Conservation (phyloP, 2,888 invertebrate genomes). For the Halictus quadricinctus region DNA sequence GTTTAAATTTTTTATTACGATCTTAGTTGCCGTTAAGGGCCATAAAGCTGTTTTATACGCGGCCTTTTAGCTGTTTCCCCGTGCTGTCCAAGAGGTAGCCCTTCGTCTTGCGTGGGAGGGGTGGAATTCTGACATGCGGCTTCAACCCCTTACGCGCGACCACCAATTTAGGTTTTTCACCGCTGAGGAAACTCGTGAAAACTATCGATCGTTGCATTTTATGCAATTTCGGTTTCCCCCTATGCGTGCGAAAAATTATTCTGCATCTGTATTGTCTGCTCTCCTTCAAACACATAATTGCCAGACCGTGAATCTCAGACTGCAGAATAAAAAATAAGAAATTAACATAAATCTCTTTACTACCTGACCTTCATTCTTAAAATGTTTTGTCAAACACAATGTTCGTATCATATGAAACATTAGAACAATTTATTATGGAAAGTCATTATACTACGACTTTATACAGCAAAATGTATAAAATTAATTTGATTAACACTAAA, state of each 20-base stretch:
- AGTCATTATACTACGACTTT: too few relatives aligned
- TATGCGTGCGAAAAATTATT: background rate
- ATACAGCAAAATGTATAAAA: too few relatives aligned
- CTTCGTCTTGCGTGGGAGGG: constrained; percentile 27
- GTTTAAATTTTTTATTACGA: constrained; percentile 60
- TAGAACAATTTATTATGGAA: too few relatives aligned
- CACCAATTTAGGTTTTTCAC: constrained; percentile 30
- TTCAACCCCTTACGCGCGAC: constrained; percentile 38
- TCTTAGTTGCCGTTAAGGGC: constrained; percentile 59
- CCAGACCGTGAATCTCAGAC: too few relatives aligned
- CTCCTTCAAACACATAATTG: too few relatives aligned
- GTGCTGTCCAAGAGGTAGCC: constrained; percentile 27
- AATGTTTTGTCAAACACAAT: too few relatives aligned
- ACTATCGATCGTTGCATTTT: background rate
- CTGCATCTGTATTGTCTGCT: background rate
- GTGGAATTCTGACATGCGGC: constrained; percentile 19
- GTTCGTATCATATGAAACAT: too few relatives aligned
- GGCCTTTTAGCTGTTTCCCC: constrained; percentile 47
- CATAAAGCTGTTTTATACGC: constrained; percentile 56
- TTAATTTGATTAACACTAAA: too few relatives aligned
- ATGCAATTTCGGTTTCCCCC: background rate
- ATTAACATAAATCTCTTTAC: background rate
- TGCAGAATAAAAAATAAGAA: background rate
- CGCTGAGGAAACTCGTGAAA: background rate
- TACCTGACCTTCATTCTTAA: too few relatives aligned